Evolutionary conservation across 2,797 vertebrate genomes (phyloP), one percentile per base, ranked within the genome.

Genomic region (Tangara arthus): DNA sequence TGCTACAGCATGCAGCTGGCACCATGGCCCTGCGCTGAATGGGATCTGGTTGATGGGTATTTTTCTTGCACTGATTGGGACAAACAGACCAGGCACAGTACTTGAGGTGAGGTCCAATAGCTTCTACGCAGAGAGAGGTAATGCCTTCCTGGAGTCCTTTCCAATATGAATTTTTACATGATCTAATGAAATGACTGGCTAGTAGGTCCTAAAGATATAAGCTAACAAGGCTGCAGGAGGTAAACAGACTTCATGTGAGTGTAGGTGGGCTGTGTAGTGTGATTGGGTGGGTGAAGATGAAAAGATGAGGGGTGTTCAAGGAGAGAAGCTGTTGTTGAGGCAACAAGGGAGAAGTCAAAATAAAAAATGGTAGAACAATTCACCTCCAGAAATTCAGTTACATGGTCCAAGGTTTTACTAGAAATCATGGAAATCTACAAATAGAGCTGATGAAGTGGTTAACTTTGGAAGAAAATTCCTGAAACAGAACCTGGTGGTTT

Each of bases 1-100:
- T 35, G 56, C 35, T 88, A 17, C n/a, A 79, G 44, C 49, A 44
- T 0, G 2, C 52, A 76, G 2, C 14, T 1, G 0, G 34, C 6
- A 4, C 27, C 17, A 6, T 37, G 53, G 52, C 35, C 32, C 15
- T 35, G 12, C 10, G 5, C 20, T 46, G 50, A 69, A 65, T 2
- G 5, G 32, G 15, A 55, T 77, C 26, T 3, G 1, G 9, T 23
- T 71, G 27, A 26, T 15, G 26, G 39, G 39, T 59, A 16, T 11
- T 46, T 82, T 46, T 24, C 19, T 53, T 70, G 15, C 30, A 39
- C 17, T 39, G 18, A 5, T 0, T 50, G 52, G 27, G 30, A 55
- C 35, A 70, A 72, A 81, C 5, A 37, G 64, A 55, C 13, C 37
- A 41, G 42, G 26, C 10, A 77, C 16, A 70, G 24, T n/a, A 23